Evolutionary conservation across 53 echinoderm and acorn worm genomes (phyloP).

Genomic region (Antedon mediterranea): DNA sequence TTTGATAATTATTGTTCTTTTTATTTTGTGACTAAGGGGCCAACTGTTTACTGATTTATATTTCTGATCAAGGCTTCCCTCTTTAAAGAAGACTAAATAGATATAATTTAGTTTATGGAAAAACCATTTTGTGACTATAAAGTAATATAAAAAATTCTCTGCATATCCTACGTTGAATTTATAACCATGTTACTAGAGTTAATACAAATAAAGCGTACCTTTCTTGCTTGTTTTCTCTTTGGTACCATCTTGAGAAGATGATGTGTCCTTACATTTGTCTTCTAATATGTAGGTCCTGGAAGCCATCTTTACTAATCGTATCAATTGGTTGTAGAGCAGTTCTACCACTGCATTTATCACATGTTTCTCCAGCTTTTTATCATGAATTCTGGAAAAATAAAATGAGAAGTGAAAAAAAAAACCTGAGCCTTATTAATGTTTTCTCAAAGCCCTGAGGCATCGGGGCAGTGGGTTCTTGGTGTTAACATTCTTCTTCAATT

Average conservation of each 20-base stretch:
- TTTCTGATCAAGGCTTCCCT: too few relatives aligned
- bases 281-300: neutral
- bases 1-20: too few relatives aligned
- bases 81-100: too few relatives aligned
- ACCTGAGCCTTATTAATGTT: too few relatives aligned
- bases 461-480: neutral
- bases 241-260: slow-evolving; percentile 22
- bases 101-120: too few relatives aligned
- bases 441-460: neutral
- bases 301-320: slow-evolving; percentile 41
- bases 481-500: neutral
- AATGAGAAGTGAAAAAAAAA: too few relatives aligned
- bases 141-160: too few relatives aligned
- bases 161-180: too few relatives aligned
- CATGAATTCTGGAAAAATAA: slow-evolving; percentile 53
- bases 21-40: too few relatives aligned
- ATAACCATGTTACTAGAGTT: too few relatives aligned
- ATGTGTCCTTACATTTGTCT: slow-evolving; percentile 7
- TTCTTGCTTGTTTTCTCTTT: neutral
- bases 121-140: too few relatives aligned
- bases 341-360: slow-evolving; percentile 64
- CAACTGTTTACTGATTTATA: too few relatives aligned
- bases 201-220: neutral
- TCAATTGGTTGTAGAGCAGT: slow-evolving; percentile 63
- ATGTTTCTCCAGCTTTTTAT: slow-evolving; percentile 38